Evolutionary conservation across 2,797 vertebrate species (phyloP).

Genomic region (Syndactyla subalaris): DNA sequence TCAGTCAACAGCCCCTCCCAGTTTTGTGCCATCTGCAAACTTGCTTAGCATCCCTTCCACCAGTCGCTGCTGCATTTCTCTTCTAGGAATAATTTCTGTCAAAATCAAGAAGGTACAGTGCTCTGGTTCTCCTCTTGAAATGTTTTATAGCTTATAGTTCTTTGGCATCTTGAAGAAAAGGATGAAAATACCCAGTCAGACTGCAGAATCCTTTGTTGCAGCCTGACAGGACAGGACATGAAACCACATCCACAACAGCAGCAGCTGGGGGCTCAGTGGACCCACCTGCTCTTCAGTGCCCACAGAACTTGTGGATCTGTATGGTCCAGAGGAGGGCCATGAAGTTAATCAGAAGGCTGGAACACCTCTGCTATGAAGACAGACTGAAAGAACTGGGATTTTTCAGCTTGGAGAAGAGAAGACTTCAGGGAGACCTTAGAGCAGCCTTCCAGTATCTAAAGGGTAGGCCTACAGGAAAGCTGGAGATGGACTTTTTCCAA

Average conservation of each 20-base stretch:
- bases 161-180: neutral
- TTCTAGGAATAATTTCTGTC: neutral
- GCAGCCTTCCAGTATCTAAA: neutral
- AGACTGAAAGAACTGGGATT: neutral
- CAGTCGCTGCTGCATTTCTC: neutral
- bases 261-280: rapidly evolving
- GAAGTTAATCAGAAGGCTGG: neutral
- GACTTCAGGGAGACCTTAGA: neutral
- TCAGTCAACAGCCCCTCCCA: neutral
- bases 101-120: neutral
- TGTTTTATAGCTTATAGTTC: neutral
- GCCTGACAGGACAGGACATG: rapidly evolving
- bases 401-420: neutral
- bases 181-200: neutral
- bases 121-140: neutral
- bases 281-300: neutral
- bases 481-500: neutral
- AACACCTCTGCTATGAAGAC: neutral
- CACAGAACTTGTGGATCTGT: neutral
- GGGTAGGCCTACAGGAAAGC: neutral
- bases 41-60: neutral
- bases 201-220: rapidly evolving
- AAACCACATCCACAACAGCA: rapidly evolving
- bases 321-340: neutral
- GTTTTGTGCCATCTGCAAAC: neutral